Evolutionary conservation across 53 echinoderm and acorn worm species (phyloP).

Genomic region (Paracentrotus lividus): DNA sequence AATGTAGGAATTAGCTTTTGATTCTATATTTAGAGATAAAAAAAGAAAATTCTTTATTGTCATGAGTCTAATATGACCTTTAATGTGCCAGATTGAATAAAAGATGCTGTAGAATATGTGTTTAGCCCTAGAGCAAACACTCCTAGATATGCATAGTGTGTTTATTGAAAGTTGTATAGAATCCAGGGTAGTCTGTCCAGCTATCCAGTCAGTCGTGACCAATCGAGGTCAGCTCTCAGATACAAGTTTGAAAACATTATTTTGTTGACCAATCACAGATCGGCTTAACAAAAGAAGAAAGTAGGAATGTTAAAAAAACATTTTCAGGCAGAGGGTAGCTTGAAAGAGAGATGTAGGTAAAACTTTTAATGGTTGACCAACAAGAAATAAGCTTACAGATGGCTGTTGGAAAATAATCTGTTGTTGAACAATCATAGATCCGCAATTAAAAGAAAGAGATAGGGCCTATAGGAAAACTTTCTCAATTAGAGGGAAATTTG

Average conservation of each 20-base stretch:
- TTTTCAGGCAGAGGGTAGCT: no score
- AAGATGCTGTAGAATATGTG: conserved; percentile 20
- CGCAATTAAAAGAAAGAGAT: no score
- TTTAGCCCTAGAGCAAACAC: conserved; percentile 18
- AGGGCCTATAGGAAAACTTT: no score
- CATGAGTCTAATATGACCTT: background rate
- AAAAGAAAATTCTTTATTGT: background rate
- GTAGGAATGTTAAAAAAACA: no score
- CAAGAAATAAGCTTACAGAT: no score
- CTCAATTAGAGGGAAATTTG: no score
- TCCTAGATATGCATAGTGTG: background rate
- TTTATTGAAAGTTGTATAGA: conserved; percentile 43
- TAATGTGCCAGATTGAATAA: background rate
- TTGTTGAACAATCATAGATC: no score
- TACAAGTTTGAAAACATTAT: background rate
- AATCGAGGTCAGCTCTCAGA: background rate
- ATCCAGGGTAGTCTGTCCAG: background rate
- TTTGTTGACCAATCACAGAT: conserved; percentile 1
- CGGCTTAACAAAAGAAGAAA: background rate
- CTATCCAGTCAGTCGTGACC: conserved; percentile 4
- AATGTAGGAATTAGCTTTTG: background rate
- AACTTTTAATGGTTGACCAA: no score
- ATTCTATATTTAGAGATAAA: no score
- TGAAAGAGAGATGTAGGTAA: no score
- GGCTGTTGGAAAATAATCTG: no score